Percentiles rank a stretch among this genome's conserved stretches.
phyloP scores from a whole-genome alignment of 2,888 invertebrate genomes.

The Dinocampus coccinellae region DNA sequence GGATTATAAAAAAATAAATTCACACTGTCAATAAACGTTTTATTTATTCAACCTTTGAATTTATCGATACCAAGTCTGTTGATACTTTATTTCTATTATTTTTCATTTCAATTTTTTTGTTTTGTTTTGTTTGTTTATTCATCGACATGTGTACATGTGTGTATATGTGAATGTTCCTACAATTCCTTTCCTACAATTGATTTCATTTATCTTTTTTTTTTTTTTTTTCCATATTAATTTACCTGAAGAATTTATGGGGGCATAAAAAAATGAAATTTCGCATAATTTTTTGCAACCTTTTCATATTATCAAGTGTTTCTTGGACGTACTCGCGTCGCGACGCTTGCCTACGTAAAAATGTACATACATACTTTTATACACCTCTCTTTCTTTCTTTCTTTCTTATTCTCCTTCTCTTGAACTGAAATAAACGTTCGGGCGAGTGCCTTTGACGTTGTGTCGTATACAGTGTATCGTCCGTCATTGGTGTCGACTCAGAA shows the following conservation, averaged over 20 bases:
- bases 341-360: background rate
- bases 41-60: background rate
- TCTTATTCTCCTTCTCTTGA: background rate
- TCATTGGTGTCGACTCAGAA: background rate
- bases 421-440: conserved; percentile 14
- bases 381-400: background rate
- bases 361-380: background rate
- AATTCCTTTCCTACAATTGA: background rate
- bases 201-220: background rate
- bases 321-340: conserved; percentile 2
- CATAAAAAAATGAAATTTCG: no score
- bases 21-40: background rate
- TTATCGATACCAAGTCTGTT: no score
- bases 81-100: background rate
- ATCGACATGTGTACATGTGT: background rate
- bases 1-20: background rate
- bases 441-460: conserved; percentile 15
- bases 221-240: background rate
- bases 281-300: no score
- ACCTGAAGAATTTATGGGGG: no score
- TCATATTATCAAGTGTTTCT: background rate
- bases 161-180: background rate
- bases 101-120: no score
- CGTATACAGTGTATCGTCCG: background rate
- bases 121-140: background rate